These are phyloP conservation scores for Poeciliopsis paucimaculata DNA, from an alignment of 2,797 vertebrate species.

Conservation along the genomic window DNA sequence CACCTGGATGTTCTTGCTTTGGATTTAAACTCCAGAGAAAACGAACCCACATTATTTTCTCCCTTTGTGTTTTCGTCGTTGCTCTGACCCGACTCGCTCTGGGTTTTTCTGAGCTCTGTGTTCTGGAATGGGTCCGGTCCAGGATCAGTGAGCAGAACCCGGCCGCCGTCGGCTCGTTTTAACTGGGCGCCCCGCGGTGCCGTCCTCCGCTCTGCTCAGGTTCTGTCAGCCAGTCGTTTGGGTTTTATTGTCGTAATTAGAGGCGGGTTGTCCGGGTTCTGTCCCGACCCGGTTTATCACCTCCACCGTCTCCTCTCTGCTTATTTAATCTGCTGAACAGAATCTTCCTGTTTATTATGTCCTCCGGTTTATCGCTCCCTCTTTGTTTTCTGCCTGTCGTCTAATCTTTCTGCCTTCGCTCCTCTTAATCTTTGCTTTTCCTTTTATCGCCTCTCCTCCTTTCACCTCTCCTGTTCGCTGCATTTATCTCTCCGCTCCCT, in stretches of 20 bases:
- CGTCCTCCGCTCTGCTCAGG: conserved; percentile 37
- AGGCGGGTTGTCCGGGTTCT: conserved; percentile 29
- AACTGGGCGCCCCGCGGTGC: conserved; percentile 26
- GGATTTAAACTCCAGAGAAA: not conserved
- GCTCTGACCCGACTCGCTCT: not conserved
- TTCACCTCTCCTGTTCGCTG: not conserved
- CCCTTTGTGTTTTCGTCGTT: no score
- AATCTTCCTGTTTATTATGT: conserved; percentile 11
- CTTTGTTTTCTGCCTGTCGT: not conserved
- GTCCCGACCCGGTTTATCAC: conserved; percentile 39
- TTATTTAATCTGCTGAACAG: not conserved
- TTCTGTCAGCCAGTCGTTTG: conserved; percentile 1
- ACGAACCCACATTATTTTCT: no score
- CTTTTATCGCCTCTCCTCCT: conserved; percentile 2
- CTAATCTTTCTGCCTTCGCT: not conserved
- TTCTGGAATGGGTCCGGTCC: not conserved
- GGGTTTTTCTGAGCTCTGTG: not conserved
- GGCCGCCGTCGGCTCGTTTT: not conserved
- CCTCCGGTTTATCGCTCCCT: not conserved
- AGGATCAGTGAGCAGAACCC: no score
- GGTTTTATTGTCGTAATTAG: conserved; percentile 54
- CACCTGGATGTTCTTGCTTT: not conserved
- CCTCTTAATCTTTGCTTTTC: not conserved
- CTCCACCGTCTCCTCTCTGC: conserved; percentile 8
- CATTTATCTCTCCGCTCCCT: not conserved